Base-by-base conservation (phyloP, 2,888 invertebrate genomes). In the Oscheius sp. region DNA sequence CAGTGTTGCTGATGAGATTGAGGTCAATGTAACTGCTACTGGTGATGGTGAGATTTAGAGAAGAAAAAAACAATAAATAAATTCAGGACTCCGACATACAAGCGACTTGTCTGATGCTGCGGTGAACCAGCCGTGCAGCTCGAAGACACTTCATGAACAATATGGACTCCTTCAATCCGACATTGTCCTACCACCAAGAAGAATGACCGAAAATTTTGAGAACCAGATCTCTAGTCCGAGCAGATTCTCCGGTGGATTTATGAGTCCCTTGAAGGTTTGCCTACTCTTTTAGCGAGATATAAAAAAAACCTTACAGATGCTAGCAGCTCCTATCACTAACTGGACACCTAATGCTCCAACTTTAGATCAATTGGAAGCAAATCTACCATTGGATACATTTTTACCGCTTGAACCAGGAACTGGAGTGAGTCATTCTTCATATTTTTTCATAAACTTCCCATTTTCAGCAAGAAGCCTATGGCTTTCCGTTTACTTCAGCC, bases 241-340 rank as follows among this genome's bases (percentile, higher is more conserved):
- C 29, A 33, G 42, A 4, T 55, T 20, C 45, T 27, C 25, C 3
- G 34, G 53, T n/a, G 15, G 63, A 15, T 69, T 64, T 29, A 68
- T 68, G 68, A 69, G 69, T 53, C 69, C 69, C 8, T 53, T 69
- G 17, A 69, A 69, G 61, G 68, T 68, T 42, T 42, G 42, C 5
- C 4, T 42, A 3, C 12, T 42, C 3, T 12, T 17, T 15, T 42
- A n/a, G 42, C n/a, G 12, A 3, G 12, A 42, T 42, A 42, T 42
- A 27, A 34, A 55, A 6, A 1, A 20, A 55, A 3, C 33, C 31
- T 29, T 55, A 34, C 27, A 55, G 61, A 61, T 61, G 61, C 45
- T 61, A 10, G 45, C 61, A 8, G 61, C 25, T 1, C 20, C 42
- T 5, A 42, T 45, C 25, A 61, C 61, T 6, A 29, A 29, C 12